phyloP scores from a whole-genome alignment of 2,797 vertebrate species.

The Lepus townsendii region DNA sequence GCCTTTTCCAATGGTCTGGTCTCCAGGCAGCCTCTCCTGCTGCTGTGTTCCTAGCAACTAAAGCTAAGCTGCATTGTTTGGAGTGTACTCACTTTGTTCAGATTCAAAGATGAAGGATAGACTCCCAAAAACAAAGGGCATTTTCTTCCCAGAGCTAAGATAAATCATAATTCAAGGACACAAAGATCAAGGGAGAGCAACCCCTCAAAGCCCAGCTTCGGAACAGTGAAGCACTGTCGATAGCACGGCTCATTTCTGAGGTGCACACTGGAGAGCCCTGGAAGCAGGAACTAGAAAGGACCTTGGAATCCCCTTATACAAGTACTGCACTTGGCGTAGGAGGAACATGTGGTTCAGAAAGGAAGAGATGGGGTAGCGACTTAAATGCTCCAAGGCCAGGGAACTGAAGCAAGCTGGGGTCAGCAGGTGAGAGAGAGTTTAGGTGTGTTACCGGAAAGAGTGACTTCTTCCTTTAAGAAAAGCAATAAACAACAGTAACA shows the following conservation, averaged over 20 bases:
- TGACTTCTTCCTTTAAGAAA: constrained; percentile 11
- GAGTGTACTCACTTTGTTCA: constrained; percentile 55
- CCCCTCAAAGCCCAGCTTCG: constrained; percentile 64
- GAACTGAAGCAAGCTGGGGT: background rate
- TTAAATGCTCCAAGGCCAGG: background rate
- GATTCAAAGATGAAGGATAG: constrained; percentile 74
- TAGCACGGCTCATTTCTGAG: constrained; percentile 45
- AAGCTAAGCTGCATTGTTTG: constrained; percentile 58
- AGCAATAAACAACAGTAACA: background rate
- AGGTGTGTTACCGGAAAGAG: constrained; percentile 1
- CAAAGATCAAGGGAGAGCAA: constrained; percentile 74
- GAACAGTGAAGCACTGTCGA: constrained; percentile 64
- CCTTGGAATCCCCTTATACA: background rate
- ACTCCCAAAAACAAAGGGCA: constrained; percentile 70
- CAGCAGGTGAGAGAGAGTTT: background rate
- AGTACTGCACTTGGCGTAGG: background rate
- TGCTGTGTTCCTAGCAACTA: constrained; percentile 70
- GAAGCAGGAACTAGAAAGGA: background rate
- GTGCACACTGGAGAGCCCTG: background rate
- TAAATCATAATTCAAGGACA: constrained; percentile 77
- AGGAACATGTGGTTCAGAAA: background rate
- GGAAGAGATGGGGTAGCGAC: background rate
- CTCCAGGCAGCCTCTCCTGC: constrained; percentile 56
- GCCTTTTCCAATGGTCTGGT: constrained; percentile 41
- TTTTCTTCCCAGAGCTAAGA: constrained; percentile 69